These are phyloP conservation scores for Chiridota heheva DNA, from an alignment of 35 echinoderm and acorn worm genomes.

Conservation along the genomic window DNA sequence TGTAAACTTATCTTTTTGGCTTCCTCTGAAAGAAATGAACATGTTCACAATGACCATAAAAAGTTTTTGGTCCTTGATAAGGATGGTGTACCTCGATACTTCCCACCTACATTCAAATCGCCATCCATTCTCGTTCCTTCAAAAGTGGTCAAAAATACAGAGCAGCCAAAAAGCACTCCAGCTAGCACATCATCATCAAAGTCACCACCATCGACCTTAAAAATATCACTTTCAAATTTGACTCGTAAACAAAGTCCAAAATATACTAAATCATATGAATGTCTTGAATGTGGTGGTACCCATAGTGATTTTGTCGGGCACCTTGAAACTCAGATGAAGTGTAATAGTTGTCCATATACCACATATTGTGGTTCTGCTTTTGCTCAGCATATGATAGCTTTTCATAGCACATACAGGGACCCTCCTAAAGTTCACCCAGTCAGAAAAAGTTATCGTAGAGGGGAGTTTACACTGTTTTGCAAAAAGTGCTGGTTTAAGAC, in stretches of 20 bases:
- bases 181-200: not conserved
- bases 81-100: not conserved
- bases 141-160: not conserved
- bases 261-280: slow-evolving; percentile 19
- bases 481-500: slow-evolving; percentile 28
- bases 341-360: slow-evolving; percentile 22
- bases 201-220: too few species aligned
- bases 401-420: slow-evolving; percentile 33
- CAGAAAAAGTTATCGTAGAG: not conserved
- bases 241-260: not conserved
- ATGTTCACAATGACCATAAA: slow-evolving; percentile 38
- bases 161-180: not conserved
- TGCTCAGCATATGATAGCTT: slow-evolving; percentile 41
- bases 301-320: slow-evolving; percentile 14
- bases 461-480: slow-evolving; percentile 5
- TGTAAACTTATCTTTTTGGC: slow-evolving; percentile 48
- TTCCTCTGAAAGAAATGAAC: slow-evolving; percentile 27
- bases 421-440: slow-evolving; percentile 46
- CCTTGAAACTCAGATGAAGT: slow-evolving; percentile 17
- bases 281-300: slow-evolving; percentile 36
- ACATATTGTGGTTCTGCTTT: slow-evolving; percentile 46
- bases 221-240: too few species aligned
- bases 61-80: not conserved
- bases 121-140: not conserved
- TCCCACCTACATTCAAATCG: not conserved